Percentiles rank a stretch among this genome's conserved stretches.
phyloP scores from a whole-genome alignment of 2,888 invertebrate genomes.

The Lobophora halterata region DNA sequence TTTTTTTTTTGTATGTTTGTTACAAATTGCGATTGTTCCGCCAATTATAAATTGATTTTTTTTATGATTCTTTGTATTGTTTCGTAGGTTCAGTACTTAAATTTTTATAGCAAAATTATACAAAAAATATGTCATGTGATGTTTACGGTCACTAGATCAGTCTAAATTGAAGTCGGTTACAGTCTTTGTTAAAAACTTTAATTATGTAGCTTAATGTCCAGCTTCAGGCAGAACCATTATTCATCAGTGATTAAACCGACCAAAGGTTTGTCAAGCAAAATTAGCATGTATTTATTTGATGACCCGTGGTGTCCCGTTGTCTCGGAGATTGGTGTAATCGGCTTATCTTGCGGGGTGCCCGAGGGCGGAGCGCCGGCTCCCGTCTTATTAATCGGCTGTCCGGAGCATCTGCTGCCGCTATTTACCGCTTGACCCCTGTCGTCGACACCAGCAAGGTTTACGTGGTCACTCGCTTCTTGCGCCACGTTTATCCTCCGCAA shows the following conservation, averaged over 20 bases:
- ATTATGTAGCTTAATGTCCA: no score
- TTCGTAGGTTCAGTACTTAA: no score
- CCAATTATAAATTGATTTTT: no score
- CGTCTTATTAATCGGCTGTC: slow-evolving; percentile 79
- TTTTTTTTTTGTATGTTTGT: no score
- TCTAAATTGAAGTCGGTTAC: no score
- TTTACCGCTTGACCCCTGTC: slow-evolving; percentile 69
- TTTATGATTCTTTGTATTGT: no score
- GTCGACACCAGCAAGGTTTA: slow-evolving; percentile 35
- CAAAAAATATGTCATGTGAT: no score
- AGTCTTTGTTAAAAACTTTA: no score
- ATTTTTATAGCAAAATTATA: no score
- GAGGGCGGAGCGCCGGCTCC: slow-evolving; percentile 63
- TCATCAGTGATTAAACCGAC: slow-evolving; percentile 9
- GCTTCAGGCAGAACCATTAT: no score
- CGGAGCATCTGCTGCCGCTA: slow-evolving; percentile 71
- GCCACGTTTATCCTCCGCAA: slow-evolving; percentile 38
- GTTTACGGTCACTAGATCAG: no score
- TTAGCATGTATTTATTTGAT: slow-evolving; percentile 41
- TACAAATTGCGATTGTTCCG: no score
- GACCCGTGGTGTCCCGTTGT: slow-evolving; percentile 33
- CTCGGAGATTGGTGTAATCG: slow-evolving; percentile 58
- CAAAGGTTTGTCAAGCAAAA: slow-evolving; percentile 36
- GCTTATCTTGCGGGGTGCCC: slow-evolving; percentile 57
- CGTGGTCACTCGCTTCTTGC: slow-evolving; percentile 53